Evolutionary conservation across 2,113 vertebrate species (phyloP), one percentile per base, ranked within the genome.

Genomic region (Xyliphius kryptos): DNA sequence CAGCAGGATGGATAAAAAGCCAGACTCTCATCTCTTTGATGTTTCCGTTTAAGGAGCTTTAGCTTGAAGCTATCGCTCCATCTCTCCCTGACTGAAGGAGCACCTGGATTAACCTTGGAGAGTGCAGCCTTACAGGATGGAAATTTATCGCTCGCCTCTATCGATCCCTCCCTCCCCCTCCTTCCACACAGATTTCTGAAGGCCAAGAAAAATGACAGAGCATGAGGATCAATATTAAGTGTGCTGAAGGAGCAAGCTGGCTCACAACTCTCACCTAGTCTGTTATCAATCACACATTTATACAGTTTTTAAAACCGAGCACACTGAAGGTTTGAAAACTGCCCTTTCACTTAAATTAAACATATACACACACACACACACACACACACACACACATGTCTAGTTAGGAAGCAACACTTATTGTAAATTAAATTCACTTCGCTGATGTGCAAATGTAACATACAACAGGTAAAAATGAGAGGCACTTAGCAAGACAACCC

Each of bases 1-100:
- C 26, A 32, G 26, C 26, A 32, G 26, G 26, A n/a, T 5, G 61
- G 71, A 62, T 73, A 49, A 63, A 67, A 53, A 68, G 43, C 22
- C 44, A 59, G 7, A 43, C 26, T 32, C 26, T 32, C 26, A 32
- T 32, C 26, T 32, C 26, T 32, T 32, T 32, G 26, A 32, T 32
- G 26, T 32, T 32, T 32, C 26, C 26, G 26, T 32, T 32, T 32
- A 32, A 32, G 26, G 26, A 32, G 26, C 40, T 41, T 41, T 14
- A 41, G 40, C 40, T 41, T 14, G 40, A 41, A 46, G 13, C 43
- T 14, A 6, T n/a, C 14, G 13, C 43, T 46, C 43, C 6, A 13
- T 15, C 43, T 46, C 43, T 15, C 43, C n/a, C 43, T 46, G 40
- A 41, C 40, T 14, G 40, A 41, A 12, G 10, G 40, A 41, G 40